Percentiles rank a stretch among this genome's conserved stretches.
Evolutionary conservation across 1,140 invertebrate species (phyloP).

Genomic region (Sminthurinus signatus): DNA sequence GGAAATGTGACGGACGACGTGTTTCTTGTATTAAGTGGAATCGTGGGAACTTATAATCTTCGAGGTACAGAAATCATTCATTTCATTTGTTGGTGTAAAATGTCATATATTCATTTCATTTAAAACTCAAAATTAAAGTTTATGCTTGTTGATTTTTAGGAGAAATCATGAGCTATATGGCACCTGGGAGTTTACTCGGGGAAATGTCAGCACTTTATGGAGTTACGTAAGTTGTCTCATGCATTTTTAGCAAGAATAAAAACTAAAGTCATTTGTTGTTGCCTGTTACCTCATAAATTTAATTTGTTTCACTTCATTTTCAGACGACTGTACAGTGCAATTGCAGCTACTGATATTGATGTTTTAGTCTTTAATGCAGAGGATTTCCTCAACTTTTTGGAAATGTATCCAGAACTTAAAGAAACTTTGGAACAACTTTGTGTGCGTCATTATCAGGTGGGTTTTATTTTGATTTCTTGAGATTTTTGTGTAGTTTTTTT

Average conservation of each 20-base stretch:
- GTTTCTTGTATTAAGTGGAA: conserved; percentile 28
- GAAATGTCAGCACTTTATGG: conserved; percentile 32
- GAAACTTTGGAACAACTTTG: conserved; percentile 14
- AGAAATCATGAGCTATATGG: conserved; percentile 28
- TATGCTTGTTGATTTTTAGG: too few relatives aligned
- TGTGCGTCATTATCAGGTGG: conserved; percentile 5
- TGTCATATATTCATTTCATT: too few relatives aligned
- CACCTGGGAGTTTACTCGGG: conserved; percentile 32
- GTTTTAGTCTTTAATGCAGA: conserved; percentile 23
- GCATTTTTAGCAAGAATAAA: not conserved
- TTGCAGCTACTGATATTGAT: conserved; percentile 24
- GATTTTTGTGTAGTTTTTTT: too few relatives aligned
- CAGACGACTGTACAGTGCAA: conserved; percentile 23
- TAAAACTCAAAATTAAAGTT: too few relatives aligned
- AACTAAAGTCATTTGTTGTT: not conserved
- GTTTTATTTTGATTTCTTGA: too few relatives aligned
- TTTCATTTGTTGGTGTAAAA: too few relatives aligned
- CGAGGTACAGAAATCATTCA: too few relatives aligned
- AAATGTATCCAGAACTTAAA: conserved; percentile 29
- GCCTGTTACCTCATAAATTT: not conserved
- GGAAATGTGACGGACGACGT: conserved; percentile 35
- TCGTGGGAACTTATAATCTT: conserved; percentile 26
- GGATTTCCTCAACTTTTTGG: conserved; percentile 30
- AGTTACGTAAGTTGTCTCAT: conserved; percentile 6
- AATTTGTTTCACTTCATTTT: not conserved